Evolutionary conservation across 2,888 invertebrate species (phyloP).

Genomic region (Oligia strigilis): DNA sequence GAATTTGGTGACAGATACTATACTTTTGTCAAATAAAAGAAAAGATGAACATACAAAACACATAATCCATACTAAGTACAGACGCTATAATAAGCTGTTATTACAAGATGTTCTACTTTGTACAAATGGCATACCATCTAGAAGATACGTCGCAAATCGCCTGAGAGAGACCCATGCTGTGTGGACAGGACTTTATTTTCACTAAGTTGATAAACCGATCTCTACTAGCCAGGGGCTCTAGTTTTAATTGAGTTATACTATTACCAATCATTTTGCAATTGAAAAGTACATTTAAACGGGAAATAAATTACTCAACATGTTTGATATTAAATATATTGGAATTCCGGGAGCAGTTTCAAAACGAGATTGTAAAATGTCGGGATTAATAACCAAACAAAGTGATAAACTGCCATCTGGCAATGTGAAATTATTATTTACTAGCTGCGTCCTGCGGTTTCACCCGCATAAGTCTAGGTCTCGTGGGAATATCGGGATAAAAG

Average conservation of each 20-base stretch:
- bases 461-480: background rate
- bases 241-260: slow-evolving; percentile 68
- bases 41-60: background rate
- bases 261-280: slow-evolving; percentile 50
- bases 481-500: background rate
- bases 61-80: background rate
- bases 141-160: background rate
- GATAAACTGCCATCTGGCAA: no score
- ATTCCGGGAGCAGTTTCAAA: background rate
- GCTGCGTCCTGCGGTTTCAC: background rate
- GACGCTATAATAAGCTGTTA: background rate
- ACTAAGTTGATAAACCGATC: slow-evolving; percentile 30
- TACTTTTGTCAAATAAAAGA: background rate
- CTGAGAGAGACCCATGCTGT: background rate
- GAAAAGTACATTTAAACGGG: background rate
- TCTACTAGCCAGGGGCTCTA: slow-evolving; percentile 36
- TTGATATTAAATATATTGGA: background rate
- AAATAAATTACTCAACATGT: slow-evolving; percentile 8
- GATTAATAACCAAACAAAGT: background rate
- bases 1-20: background rate
- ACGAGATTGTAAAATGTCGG: background rate
- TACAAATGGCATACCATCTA: background rate
- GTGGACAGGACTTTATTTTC: slow-evolving; percentile 32
- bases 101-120: background rate
- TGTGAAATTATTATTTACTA: background rate